Evolutionary conservation across 2,888 invertebrate genomes (phyloP), one percentile per base, ranked within the genome.

Genomic region (Lissocephala sabroskyi): DNA sequence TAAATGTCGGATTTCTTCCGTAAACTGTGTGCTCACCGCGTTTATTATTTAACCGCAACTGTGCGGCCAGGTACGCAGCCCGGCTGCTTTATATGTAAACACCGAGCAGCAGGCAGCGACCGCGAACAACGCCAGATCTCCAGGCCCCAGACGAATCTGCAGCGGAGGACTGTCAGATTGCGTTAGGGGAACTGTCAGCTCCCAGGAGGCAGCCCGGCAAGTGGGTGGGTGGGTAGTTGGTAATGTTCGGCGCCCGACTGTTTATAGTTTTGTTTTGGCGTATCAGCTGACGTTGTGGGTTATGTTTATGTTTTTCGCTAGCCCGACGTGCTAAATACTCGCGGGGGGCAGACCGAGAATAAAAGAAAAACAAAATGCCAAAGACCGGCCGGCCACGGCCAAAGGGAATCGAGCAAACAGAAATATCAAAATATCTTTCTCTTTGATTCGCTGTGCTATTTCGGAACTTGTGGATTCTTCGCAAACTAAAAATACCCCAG

Each of bases 101-200:
- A 16, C 9, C 26, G 9, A 13, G 43, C 35, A 17, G 17, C 28
- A 3, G 9, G 16, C 35, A 16, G 4, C n/a, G n/a, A 9, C 6
- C 35, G n/a, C n/a, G n/a, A n/a, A n/a, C n/a, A n/a, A n/a, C n/a
- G n/a, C n/a, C n/a, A n/a, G n/a, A n/a, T n/a, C n/a, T n/a, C n/a
- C n/a, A n/a, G n/a, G n/a, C n/a, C n/a, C n/a, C n/a, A n/a, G n/a
- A n/a, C 46, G 23, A 11, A 45, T 14, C 52, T 30, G 14, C 41
- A 40, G 42, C 45, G 39, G 62, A 44, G 42, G 30, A 48, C 49
- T 70, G 77, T 74, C 68, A 62, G 49, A 18, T 14, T 41, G 54
- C 32, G 51, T 70, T 76, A 76, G 66, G 41, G 30, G 16, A 46
- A 33, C 49, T 74, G 77, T 76, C 68, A 70, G 74, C 16, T 37